Conservation (phyloP, 1,140 invertebrate species). For the Euwallacea similis region DNA sequence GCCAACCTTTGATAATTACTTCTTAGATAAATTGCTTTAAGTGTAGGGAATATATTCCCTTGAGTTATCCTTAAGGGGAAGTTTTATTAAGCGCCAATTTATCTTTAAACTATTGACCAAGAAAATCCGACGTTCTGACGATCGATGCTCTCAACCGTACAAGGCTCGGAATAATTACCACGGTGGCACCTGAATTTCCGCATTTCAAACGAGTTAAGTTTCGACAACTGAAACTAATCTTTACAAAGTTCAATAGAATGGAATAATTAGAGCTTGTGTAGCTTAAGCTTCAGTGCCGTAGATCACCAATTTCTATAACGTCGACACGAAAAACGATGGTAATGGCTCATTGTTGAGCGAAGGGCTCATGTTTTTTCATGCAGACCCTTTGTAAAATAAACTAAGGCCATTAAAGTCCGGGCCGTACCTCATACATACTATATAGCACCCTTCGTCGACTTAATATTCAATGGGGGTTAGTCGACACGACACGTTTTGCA, state of each 20-base stretch:
- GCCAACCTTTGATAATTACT: too few species aligned
- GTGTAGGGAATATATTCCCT: too few species aligned
- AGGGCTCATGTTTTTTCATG: constrained; percentile 22
- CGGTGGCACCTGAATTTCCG: neutral
- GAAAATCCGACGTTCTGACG: too few species aligned
- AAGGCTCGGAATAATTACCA: neutral
- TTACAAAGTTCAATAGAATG: neutral
- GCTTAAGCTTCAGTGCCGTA: neutral
- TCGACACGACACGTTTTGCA: constrained; percentile 34
- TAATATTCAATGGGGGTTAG: constrained; percentile 31
- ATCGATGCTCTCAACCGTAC: neutral
- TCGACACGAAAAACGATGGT: too few species aligned
- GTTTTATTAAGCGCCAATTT: too few species aligned
- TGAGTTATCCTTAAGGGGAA: too few species aligned
- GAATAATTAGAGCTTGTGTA: neutral
- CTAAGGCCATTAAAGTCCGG: constrained; percentile 27
- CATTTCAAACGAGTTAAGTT: constrained; percentile 1
- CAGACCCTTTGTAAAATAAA: constrained; percentile 30
- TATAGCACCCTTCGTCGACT: constrained; percentile 24
- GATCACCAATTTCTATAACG: too few species aligned
- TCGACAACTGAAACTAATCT: constrained; percentile 5
- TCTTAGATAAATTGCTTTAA: too few species aligned
- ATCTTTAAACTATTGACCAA: too few species aligned
- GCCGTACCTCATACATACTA: constrained; percentile 32
- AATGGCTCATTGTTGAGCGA: constrained; percentile 2